A percentile compares a stretch with the other conserved stretches of the same genome.
These are phyloP conservation scores for Beroe ovata DNA, from an alignment of 37 sponge, comb jelly and placozoan genomes.

Conservation along the genomic window DNA sequence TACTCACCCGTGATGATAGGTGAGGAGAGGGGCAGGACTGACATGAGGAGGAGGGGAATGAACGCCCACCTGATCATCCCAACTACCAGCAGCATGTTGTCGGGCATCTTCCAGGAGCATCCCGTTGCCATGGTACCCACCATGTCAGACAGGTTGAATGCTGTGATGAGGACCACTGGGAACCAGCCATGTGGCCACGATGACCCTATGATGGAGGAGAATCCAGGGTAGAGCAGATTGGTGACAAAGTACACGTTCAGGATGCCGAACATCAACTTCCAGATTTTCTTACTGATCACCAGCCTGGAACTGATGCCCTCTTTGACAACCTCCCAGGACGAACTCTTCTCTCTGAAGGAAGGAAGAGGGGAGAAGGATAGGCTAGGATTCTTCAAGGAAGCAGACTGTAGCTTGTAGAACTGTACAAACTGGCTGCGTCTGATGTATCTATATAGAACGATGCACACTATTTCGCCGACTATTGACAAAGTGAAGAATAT, in stretches of 20 bases:
- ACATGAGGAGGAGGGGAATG: constrained; percentile 76
- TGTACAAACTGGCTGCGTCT: constrained; percentile 71
- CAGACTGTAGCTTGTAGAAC: constrained; percentile 61
- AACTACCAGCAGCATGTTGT: constrained; percentile 68
- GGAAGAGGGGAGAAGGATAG: constrained; percentile 28
- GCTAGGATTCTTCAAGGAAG: not conserved
- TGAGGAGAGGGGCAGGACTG: constrained; percentile 70
- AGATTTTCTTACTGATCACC: constrained; percentile 71
- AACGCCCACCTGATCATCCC: constrained; percentile 69
- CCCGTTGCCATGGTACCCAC: constrained; percentile 67
- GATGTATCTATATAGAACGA: constrained; percentile 73
- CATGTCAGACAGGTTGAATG: constrained; percentile 79
- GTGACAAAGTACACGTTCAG: constrained; percentile 75
- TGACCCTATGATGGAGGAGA: constrained; percentile 74
- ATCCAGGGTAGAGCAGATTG: constrained; percentile 82
- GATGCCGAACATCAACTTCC: constrained; percentile 74
- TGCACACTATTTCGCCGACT: constrained; percentile 75
- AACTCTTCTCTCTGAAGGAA: not conserved
- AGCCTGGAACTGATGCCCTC: constrained; percentile 12
- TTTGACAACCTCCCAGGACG: constrained; percentile 11
- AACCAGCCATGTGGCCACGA: constrained; percentile 76
- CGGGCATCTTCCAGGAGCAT: constrained; percentile 1
- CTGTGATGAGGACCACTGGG: constrained; percentile 76
- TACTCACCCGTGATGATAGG: constrained; percentile 67
- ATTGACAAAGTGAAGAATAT: constrained; percentile 84